Percentiles rank a stretch among this genome's conserved stretches.
These are phyloP conservation scores for Scolopax rusticola DNA, from an alignment of 2,797 vertebrate species.

Conservation along the genomic window DNA sequence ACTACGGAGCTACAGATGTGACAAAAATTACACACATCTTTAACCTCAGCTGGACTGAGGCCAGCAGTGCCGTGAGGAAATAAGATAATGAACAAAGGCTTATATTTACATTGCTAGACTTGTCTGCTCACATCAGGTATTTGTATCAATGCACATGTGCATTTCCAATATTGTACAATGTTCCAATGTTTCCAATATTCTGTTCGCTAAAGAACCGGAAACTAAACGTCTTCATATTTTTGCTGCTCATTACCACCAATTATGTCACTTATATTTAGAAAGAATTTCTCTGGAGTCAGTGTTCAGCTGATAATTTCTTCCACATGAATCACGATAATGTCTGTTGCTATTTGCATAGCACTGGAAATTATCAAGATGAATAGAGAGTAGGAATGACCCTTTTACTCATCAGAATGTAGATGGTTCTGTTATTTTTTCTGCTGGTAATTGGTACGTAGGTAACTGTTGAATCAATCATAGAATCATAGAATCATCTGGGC, in stretches of 20 bases:
- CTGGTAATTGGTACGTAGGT: constrained; percentile 1
- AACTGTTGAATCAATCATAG: not conserved
- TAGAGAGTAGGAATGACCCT: constrained; percentile 16
- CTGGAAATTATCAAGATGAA: constrained; percentile 50
- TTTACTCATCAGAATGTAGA: constrained; percentile 21
- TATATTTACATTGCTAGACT: not conserved
- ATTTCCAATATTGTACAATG: not conserved
- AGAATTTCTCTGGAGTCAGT: constrained; percentile 39
- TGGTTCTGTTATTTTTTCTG: constrained; percentile 3
- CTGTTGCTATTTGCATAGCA: constrained; percentile 46
- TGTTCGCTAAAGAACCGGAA: not conserved
- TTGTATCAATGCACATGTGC: not conserved
- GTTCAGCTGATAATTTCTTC: constrained; percentile 38
- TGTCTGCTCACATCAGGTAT: not conserved
- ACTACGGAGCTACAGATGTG: not conserved
- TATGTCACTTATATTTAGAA: constrained; percentile 16
- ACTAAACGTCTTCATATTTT: not conserved
- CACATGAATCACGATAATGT: constrained; percentile 41
- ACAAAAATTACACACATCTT: not conserved
- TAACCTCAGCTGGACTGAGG: not conserved
- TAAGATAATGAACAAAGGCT: not conserved
- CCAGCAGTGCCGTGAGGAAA: not conserved
- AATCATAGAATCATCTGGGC: too few relatives aligned
- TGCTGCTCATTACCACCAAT: constrained; percentile 6
- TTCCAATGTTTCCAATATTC: too few relatives aligned